Evolutionary conservation across 2,888 invertebrate species (phyloP).

Genomic region (Apodemia zela): DNA sequence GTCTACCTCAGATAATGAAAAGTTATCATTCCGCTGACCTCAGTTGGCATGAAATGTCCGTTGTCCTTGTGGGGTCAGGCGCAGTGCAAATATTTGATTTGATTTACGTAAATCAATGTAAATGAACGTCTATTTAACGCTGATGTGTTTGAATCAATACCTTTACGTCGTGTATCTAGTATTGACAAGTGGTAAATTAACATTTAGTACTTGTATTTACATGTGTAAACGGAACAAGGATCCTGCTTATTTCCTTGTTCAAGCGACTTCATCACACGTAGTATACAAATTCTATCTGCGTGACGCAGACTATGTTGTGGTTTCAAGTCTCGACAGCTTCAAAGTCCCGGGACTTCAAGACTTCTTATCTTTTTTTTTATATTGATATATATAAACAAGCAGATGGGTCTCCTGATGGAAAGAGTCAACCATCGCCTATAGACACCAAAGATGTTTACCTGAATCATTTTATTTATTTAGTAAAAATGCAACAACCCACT

Average conservation of each 20-base stretch:
- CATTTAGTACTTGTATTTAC: neutral
- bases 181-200: neutral
- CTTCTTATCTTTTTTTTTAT: too few species aligned
- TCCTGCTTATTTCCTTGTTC: neutral
- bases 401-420: too few species aligned
- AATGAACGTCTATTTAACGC: neutral
- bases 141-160: constrained; percentile 7
- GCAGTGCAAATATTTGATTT: neutral
- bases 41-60: neutral
- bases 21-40: neutral
- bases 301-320: too few species aligned
- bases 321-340: too few species aligned
- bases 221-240: neutral
- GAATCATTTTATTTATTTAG: too few species aligned
- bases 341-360: too few species aligned
- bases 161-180: neutral
- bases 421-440: too few species aligned
- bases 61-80: constrained; percentile 1
- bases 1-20: neutral
- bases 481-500: too few species aligned
- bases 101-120: constrained; percentile 1
- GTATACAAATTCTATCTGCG: neutral
- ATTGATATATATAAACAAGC: too few species aligned
- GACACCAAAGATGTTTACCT: too few species aligned
- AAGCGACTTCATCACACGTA: neutral